Base-by-base conservation (phyloP, 2,113 vertebrate genomes). In the Myodes glareolus region DNA sequence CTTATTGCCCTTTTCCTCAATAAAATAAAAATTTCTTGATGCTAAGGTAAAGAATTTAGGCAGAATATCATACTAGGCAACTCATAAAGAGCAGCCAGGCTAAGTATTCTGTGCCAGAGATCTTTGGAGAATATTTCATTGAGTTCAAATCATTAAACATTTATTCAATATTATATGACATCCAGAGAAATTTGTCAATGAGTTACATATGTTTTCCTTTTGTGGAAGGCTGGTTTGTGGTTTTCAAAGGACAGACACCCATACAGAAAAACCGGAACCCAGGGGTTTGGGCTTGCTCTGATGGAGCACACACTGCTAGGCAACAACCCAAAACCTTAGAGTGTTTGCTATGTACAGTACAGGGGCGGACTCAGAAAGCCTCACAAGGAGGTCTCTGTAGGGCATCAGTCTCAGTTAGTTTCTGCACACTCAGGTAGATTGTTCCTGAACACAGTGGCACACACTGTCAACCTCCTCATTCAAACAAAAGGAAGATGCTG, bases 131-230 rank as follows among this genome's bases (percentile, higher is more conserved):
- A 31, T 91, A 89, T 77, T 73, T 84, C 90, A 88, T 8, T 72
- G 47, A 63, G 5, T 94, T 36, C n/a, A 81, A 81, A 67, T 90
- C 36, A 94, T 75, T 92, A 92, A 93, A 63, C 8, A 78, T 94
- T 96, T 92, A 94, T 36, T 89, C 21, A 85, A 85, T 39, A 86
- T 27, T 93, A 67, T 77, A 61, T 90, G 81, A 67, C 80, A 93
- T 94, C 45, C 16, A 76, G 3, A 50, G 27, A 90, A 92, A 17
- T 7, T 85, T 85, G 6, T 13, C 52, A 36, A 70, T 93, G 82
- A 87, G 29, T 45, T 29, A 80, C 55, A 52, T 45, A 9, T 50
- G 50, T 11, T 50, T 50, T 50, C 8, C 10, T 50, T 50, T 50
- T 50, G 50, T 50, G 50, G 50, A 10, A 10, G 1, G 47, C 31